Conservation (phyloP, 2,113 vertebrate genomes). For the Poeciliopsis prolifica region DNA sequence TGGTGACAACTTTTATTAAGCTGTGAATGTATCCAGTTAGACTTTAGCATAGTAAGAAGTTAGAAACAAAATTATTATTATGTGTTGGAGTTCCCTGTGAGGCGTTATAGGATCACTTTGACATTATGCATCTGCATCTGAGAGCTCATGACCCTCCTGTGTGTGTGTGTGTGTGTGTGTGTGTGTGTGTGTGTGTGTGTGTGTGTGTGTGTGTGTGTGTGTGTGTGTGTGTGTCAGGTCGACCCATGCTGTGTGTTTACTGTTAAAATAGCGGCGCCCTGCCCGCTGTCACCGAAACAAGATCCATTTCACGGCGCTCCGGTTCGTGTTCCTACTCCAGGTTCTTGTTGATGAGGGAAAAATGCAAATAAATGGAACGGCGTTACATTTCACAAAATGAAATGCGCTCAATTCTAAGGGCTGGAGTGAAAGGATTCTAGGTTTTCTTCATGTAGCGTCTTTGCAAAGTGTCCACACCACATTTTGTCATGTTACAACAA, state of each 20-base stretch:
- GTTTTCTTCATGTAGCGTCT: no score
- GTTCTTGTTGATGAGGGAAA: not conserved
- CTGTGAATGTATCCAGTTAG: no score
- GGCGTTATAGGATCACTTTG: not conserved
- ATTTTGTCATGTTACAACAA: no score
- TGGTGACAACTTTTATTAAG: no score
- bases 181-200: constrained; percentile 1
- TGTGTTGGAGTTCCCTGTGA: not conserved
- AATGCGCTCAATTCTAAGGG: no score
- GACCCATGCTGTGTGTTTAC: constrained; percentile 58
- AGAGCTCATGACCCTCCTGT: constrained; percentile 7
- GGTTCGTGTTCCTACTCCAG: not conserved
- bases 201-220: no score
- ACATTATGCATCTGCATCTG: constrained; percentile 2
- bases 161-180: not conserved
- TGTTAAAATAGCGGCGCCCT: constrained; percentile 43
- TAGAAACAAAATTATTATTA: no score
- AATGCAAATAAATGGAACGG: constrained; percentile 18
- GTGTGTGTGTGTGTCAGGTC: constrained; percentile 26
- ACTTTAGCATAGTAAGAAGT: no score
- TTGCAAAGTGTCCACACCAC: no score
- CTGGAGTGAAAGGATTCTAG: no score
- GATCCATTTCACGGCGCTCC: constrained; percentile 29
- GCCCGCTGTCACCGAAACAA: constrained; percentile 12
- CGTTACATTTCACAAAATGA: constrained; percentile 1